Base-by-base conservation (phyloP, 2,113 vertebrate species). In the Bubo blakistoni region DNA sequence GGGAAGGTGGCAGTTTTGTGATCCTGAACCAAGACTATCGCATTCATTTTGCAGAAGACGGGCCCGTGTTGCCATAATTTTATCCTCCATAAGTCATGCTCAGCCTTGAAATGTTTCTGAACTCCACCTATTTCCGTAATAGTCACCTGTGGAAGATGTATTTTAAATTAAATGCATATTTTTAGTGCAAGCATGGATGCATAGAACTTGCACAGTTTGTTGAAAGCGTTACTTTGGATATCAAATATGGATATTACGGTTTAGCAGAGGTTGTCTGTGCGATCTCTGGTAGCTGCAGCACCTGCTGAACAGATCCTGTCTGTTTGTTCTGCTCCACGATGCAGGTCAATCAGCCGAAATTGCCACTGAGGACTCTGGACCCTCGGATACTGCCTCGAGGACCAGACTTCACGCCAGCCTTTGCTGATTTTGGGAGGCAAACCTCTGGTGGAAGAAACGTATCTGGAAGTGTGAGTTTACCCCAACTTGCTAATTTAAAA, bases 361-460 rank as follows among this genome's bases (percentile, higher is more conserved):
- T 99, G 97, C 98, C 99, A 0, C 94, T 98, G 67, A 96, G 99
- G 81, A 98, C 97, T 22, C 98, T 99, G 94, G 99, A 99, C 92
- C 97, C 99, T 92, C 98, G 99, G 78, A 98, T 99, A 85, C 98
- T 99, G 96, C 98, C 99, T 93, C 98, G 99, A 92, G 99, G 99
- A 90, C 99, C 99, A 3, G 99, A 99, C 93, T 99, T 99, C 98
- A 99, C 99, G 7, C 99, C 99, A 18, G 99, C 99, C 67, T 99
- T 99, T 38, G 99, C 99, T 54, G 99, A 99, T 95, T 99, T 99
- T 96, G 99, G 99, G 96, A 98, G 99, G 90, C 99, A 98, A 82
- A 97, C 98, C 85, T 94, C 98, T 1, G 98, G 99, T 81, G 99
- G 98, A 94, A 98, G 99, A 96, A 99, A 98, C 47, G 90, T 98